Evolutionary conservation across 2,888 invertebrate species (phyloP), one percentile per base, ranked within the genome.

Genomic region (Auanema sp.): DNA sequence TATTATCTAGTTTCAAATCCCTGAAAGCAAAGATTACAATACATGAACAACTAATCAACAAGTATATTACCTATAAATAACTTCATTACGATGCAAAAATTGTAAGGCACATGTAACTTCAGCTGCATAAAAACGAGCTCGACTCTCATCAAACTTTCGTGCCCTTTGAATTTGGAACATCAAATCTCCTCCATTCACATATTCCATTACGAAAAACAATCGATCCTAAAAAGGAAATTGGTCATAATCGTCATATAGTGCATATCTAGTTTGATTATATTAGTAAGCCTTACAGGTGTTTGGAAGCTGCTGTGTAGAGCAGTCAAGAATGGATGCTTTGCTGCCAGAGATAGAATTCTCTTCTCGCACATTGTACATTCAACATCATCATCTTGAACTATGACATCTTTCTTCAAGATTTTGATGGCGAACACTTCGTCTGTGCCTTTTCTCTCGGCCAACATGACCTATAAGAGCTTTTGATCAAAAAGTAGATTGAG

Each of bases 321-420:
- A 71, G 96, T 96, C 71, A 97, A 89, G 88, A 97, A 97, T 62
- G 97, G 97, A 87, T 97, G 97, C 72, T 91, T 91, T 69, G 96
- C 96, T n/a, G 96, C 93, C 83, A 97, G 88, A 58, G 93, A 92
- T 81, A 97, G 88, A 85, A 97, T 96, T 83, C 96, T 89, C 84
- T 96, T 95, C 87, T 97, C 97, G 68, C 95, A 95, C 90, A 97
- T 93, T 62, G 96, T 97, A 86, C 96, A 97, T 86, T 97, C 97
- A 63, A 97, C 96, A 87, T 97, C 97, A 85, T 98, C 97, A 86
- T 97, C 96, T 87, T 71, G 72, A 83, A 96, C 91, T 76, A 97
- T 97, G 47, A 93, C 93, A 87, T 95, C 94, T 86, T 97, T 98
- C 88, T 95, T 95, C 83, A 97, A 88, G 77, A 95, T 88, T 84